Evolutionary conservation across 2,797 vertebrate species (phyloP).

Genomic region (Limnodromus scolopaceus): DNA sequence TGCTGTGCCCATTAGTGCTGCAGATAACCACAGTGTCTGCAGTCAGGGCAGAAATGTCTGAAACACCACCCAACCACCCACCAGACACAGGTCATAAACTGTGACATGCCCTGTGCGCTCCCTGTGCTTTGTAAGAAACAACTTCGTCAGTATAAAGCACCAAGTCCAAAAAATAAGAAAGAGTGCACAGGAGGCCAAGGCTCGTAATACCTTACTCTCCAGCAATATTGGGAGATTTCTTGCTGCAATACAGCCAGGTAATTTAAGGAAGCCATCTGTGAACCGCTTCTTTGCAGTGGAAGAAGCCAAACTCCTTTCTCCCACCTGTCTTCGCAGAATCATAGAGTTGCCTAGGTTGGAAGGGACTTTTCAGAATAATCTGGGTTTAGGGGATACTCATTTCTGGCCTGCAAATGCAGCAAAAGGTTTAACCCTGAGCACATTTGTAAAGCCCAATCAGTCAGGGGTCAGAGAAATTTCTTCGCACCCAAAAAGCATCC

Average conservation of each 20-base stretch:
- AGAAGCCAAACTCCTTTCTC: neutral
- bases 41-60: neutral
- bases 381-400: neutral
- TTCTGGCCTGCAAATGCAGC: neutral
- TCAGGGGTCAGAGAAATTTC: accelerated
- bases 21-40: neutral
- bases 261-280: neutral
- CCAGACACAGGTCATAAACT: accelerated
- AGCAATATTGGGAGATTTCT: neutral
- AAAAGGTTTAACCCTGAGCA: neutral
- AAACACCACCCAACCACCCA: neutral
- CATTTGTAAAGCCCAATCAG: neutral
- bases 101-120: too few relatives aligned
- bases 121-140: neutral
- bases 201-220: neutral
- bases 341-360: too few relatives aligned
- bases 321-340: neutral
- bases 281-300: neutral
- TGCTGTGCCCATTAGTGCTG: neutral
- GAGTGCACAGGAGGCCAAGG: neutral
- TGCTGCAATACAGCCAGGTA: neutral
- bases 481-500: neutral
- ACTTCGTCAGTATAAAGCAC: neutral
- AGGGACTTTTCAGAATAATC: neutral
- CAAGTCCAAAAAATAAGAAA: neutral